Evolutionary conservation across 23 tunicate genomes (phyloP), one percentile per base, ranked within the genome.

Genomic region (Halocynthia aurantium): DNA sequence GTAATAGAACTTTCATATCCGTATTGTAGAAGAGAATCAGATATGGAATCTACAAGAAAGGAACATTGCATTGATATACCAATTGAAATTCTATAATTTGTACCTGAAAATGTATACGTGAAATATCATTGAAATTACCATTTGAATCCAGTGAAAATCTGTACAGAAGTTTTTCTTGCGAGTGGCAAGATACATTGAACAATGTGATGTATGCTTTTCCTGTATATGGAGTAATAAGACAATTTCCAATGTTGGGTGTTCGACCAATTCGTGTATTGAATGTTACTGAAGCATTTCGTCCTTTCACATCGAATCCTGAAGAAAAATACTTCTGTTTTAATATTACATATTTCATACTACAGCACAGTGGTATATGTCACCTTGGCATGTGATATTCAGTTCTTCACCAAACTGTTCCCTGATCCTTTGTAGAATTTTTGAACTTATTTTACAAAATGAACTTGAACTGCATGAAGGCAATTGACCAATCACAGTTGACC

Each of bases 231-330:
- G 22, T 40, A 65, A 10, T 20, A 20, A 49, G 10, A 65, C 70
- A 65, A 10, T 65, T 9, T 15, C 22, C 31, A 20, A 49, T 8
- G 9, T 40, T 20, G 22, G 70, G 70, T 20, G 70, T 40, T 15
- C 6, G 15, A 11, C 22, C 31, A 65, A 65, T 65, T 9, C 31
- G 31, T 20, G 70, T 65, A 20, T 65, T 11, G 2, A 65, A 10
- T 10, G 70, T 65, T 40, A 65, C 31, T 40, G 70, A 65, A 65
- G 70, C 70, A 65, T 65, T 65, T 65, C 31, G 70, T 9, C 31
- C 19, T 9, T 20, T 11, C 5, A 5, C 70, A 65, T 65, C 19
- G 10, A 65, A 11, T 20, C 70, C 70, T 65, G 70, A 31, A 31
- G 9, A 65, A 65, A 6, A 65, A 65, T 1, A 65, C 31, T 0